phyloP scores from a whole-genome alignment of 2,797 vertebrate species.

The Delichon dasypus region DNA sequence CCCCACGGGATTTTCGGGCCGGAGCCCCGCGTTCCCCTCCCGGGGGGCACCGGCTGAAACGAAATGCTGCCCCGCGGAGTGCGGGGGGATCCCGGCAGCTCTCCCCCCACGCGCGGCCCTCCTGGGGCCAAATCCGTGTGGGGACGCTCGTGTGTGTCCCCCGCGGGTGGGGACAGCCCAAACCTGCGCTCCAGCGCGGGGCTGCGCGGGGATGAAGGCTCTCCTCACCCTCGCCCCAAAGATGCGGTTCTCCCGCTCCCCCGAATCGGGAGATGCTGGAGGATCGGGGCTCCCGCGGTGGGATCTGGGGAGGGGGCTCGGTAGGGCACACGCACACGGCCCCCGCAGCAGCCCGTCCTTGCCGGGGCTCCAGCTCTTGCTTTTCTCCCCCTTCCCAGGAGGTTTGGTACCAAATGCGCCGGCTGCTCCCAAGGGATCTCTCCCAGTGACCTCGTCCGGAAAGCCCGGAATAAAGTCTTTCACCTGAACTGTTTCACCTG shows the following conservation, averaged over 20 bases:
- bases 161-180: not conserved
- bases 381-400: constrained; percentile 71
- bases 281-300: not conserved
- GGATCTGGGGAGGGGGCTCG: not conserved
- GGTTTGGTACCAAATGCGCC: constrained; percentile 94
- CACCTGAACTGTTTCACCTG: constrained; percentile 98
- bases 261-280: not conserved
- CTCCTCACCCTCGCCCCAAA: not conserved
- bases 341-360: not conserved
- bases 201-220: not conserved
- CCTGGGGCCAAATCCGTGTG: not conserved
- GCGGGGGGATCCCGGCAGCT: not conserved
- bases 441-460: constrained; percentile 91
- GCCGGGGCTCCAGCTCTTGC: not conserved
- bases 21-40: not conserved
- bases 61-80: not conserved
- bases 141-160: not conserved
- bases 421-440: constrained; percentile 95
- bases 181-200: not conserved
- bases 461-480: constrained; percentile 93
- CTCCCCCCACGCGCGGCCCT: not conserved
- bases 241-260: not conserved
- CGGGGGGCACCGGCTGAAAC: not conserved
- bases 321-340: not conserved
- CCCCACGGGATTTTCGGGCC: not conserved